These are phyloP conservation scores for Amphiprion clarkii DNA, from an alignment of 2,797 vertebrate genomes.

Conservation along the genomic window DNA sequence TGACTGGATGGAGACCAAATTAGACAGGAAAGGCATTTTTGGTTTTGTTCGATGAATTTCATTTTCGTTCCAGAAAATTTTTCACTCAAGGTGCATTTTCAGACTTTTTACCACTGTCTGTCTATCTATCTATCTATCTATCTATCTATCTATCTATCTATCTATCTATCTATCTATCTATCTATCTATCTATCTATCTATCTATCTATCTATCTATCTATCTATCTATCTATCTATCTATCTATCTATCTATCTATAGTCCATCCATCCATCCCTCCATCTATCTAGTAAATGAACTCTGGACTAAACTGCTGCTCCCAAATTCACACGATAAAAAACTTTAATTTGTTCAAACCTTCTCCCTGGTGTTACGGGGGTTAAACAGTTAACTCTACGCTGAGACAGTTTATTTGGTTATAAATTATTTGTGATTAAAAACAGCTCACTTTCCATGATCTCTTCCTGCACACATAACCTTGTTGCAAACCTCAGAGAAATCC, in stretches of 20 bases:
- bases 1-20: not conserved
- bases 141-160: too few relatives aligned
- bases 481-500: constrained; percentile 16
- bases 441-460: not conserved
- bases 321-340: not conserved
- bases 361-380: too few relatives aligned
- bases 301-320: not conserved
- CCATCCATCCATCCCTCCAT: too few relatives aligned
- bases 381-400: too few relatives aligned
- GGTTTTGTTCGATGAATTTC: not conserved
- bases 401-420: not conserved
- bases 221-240: too few relatives aligned
- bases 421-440: not conserved
- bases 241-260: too few relatives aligned
- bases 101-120: not conserved
- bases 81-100: not conserved
- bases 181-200: too few relatives aligned
- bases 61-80: too few relatives aligned
- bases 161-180: too few relatives aligned
- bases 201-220: too few relatives aligned
- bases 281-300: not conserved
- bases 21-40: not conserved
- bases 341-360: too few relatives aligned
- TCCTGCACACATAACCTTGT: not conserved
- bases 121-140: too few relatives aligned